phyloP scores from a whole-genome alignment of 2,797 vertebrate genomes.

The Eutrigla gurnardus region DNA sequence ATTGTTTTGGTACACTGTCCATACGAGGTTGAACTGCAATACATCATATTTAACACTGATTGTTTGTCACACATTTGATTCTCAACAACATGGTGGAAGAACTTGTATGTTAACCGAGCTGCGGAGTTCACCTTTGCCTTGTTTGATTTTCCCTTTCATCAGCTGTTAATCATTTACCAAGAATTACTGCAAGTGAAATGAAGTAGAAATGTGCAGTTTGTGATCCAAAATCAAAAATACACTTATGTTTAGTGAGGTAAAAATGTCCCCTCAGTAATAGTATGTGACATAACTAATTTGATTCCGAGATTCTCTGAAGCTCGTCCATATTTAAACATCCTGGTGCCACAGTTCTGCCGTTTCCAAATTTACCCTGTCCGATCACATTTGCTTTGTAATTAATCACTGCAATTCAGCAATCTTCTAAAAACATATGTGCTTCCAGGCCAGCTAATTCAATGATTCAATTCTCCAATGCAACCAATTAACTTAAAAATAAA shows the following conservation, averaged over 20 bases:
- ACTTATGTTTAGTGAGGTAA: slow-evolving; percentile 84
- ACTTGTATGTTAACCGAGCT: slow-evolving; percentile 18
- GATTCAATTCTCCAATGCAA: slow-evolving; percentile 55
- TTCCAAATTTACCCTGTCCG: slow-evolving; percentile 69
- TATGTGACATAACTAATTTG: slow-evolving; percentile 63
- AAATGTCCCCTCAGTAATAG: slow-evolving; percentile 78
- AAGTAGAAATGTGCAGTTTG: slow-evolving; percentile 30
- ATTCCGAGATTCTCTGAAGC: slow-evolving; percentile 58
- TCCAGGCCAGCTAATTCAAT: slow-evolving; percentile 57
- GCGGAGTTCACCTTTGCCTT: slow-evolving; percentile 17
- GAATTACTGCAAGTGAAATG: slow-evolving; percentile 21
- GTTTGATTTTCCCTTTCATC: slow-evolving; percentile 32
- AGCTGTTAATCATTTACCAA: slow-evolving; percentile 26
- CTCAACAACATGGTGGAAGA: slow-evolving; percentile 54
- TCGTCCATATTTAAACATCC: slow-evolving; percentile 64
- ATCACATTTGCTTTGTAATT: slow-evolving; percentile 79
- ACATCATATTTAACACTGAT: slow-evolving; percentile 24
- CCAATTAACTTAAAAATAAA: neutral
- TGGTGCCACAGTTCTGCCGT: slow-evolving; percentile 37
- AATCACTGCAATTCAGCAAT: slow-evolving; percentile 72
- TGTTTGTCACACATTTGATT: slow-evolving; percentile 34
- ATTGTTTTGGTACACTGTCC: slow-evolving; percentile 30
- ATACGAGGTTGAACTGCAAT: slow-evolving; percentile 11
- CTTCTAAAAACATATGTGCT: slow-evolving; percentile 50
- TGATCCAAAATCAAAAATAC: slow-evolving; percentile 64